Evolutionary conservation across 2,888 invertebrate genomes (phyloP), one percentile per base, ranked within the genome.

Genomic region (Lasiommata megera): DNA sequence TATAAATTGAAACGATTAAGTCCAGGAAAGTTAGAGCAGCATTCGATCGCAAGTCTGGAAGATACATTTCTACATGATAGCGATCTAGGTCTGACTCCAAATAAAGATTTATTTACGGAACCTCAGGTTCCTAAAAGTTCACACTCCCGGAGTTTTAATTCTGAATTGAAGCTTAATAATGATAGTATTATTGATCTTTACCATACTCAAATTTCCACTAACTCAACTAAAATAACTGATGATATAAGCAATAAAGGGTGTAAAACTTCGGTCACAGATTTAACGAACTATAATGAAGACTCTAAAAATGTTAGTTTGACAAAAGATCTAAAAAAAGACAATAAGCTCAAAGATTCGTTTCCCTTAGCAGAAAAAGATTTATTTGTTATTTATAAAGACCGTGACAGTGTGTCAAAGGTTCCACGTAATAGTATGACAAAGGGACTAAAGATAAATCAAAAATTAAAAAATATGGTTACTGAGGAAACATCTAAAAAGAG

Each of bases 321-420:
- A 17, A 67, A 43, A 48, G 65, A 66, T 18, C 34, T 28, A 6
- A 62, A 60, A 53, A 64, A 43, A 37, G 56, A 55, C 17, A 66
- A 37, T 43, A 62, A 64, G 37, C 47, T 64, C 1, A 66, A 66
- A 31, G 66, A 57, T 36, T 71, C 73, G 17, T 63, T 40, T 37
- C 68, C 69, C 59, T 73, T 70, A 16, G 67, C 68, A 47, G 76
- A 82, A 38, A 78, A 80, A 64, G 82, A 83, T 66, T 63, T 86
- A 50, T 80, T 85, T 67, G 61, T 83, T 14, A 82, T 86, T 63
- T 82, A 81, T 58, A 78, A 72, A 66, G 84, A 85, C 40, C 80
- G 76, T 67, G 74, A 77, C 56, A 72, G 64, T n/a, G n/a, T n/a
- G n/a, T n/a, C n/a, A n/a, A n/a, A n/a, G n/a, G n/a, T n/a, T n/a